These are phyloP conservation scores for Onychomys torridus DNA, from an alignment of 2,797 vertebrate genomes.

Conservation along the genomic window DNA sequence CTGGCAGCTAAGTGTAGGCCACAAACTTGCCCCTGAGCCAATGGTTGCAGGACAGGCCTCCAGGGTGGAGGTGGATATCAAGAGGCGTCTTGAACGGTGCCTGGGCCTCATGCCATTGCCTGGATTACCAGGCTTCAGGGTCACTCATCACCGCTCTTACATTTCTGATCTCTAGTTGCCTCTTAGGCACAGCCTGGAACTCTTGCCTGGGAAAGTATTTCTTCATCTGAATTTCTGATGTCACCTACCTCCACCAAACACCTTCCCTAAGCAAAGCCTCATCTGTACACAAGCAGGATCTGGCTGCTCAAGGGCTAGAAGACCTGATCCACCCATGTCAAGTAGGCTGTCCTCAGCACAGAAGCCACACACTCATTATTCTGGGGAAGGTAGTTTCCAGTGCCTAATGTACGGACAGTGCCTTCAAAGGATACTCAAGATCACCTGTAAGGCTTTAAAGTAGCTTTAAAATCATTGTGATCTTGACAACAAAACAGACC, in stretches of 20 bases:
- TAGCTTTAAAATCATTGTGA: not conserved
- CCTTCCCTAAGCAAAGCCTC: not conserved
- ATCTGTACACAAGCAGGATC: not conserved
- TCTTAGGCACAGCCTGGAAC: not conserved
- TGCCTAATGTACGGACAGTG: not conserved
- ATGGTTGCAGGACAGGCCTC: not conserved
- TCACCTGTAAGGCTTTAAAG: not conserved
- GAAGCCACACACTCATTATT: not conserved
- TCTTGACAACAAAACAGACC: not conserved
- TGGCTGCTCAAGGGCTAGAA: not conserved
- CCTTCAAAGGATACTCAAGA: not conserved
- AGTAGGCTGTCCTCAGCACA: not conserved
- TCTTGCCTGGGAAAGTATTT: not conserved
- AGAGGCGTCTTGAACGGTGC: not conserved
- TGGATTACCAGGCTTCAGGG: not conserved
- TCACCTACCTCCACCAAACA: not conserved
- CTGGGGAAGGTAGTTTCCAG: not conserved
- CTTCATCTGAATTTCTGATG: not conserved
- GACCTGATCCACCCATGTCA: not conserved
- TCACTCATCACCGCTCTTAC: not conserved
- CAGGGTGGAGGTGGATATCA: not conserved
- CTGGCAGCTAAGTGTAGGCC: not conserved
- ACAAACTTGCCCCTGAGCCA: not conserved
- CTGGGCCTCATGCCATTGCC: not conserved
- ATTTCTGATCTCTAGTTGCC: not conserved